Conservation (phyloP, 1,140 invertebrate species). For the Drosophila navojoa region DNA sequence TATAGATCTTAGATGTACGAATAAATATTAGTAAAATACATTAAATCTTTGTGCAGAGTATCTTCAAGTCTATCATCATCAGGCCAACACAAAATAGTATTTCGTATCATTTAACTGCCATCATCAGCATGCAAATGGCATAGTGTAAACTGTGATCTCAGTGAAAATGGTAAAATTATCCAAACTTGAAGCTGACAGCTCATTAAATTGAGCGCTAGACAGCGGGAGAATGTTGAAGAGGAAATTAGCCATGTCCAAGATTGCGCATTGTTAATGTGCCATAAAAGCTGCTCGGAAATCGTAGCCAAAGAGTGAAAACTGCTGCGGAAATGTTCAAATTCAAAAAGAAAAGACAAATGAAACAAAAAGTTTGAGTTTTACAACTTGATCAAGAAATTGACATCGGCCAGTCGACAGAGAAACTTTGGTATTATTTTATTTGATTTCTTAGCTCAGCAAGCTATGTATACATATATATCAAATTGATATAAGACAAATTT, state of each 20-base stretch:
- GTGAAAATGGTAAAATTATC: slow-evolving; percentile 22
- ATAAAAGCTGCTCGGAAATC: slow-evolving; percentile 35
- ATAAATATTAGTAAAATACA: no score
- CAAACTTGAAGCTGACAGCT: slow-evolving; percentile 32
- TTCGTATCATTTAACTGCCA: slow-evolving; percentile 14
- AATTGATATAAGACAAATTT: background rate
- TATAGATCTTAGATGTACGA: no score
- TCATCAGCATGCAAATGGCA: slow-evolving; percentile 6
- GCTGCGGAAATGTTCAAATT: slow-evolving; percentile 22
- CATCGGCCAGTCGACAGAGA: background rate
- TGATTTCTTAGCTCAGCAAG: background rate
- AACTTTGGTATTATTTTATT: background rate
- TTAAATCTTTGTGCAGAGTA: background rate
- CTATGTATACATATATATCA: background rate
- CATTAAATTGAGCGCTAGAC: slow-evolving; percentile 19
- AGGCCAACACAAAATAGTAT: background rate
- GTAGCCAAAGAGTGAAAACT: slow-evolving; percentile 15
- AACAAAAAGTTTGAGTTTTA: background rate
- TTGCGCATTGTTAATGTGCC: slow-evolving; percentile 37
- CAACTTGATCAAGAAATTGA: no score
- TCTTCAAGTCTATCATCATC: background rate
- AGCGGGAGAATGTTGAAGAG: slow-evolving; percentile 34
- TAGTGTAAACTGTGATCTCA: slow-evolving; percentile 17
- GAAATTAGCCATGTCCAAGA: slow-evolving; percentile 46
- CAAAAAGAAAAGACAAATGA: background rate